Evolutionary conservation across 2,113 vertebrate genomes (phyloP), one percentile per base, ranked within the genome.

Genomic region (Oceanodroma tethys): DNA sequence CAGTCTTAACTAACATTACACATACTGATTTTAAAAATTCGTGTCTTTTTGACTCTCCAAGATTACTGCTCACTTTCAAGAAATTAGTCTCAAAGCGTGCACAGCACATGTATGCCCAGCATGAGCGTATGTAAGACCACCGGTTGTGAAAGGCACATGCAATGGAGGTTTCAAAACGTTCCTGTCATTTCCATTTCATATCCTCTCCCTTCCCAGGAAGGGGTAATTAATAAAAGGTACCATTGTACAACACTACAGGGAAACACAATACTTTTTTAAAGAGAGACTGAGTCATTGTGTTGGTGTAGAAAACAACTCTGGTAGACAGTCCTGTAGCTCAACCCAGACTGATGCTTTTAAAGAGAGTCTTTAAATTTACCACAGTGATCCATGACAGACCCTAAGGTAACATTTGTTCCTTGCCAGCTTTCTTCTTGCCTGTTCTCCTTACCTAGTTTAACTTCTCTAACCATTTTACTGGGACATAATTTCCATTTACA

Each of bases 71-170:
- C 18, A 26, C 73, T 66, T 45, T 25, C 13, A 81, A 68, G 40
- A 66, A 70, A 53, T 9, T 6, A 25, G 26, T 45, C 36, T 50
- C 55, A 14, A 63, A 88, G 38, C 2, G 5, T 17, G 40, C 34
- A 8, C 16, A 65, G 53, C 40, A 48, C 3, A 0, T 6, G 6
- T 16, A n/a, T 14, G n/a, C 38, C 40, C 16, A 16, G 29, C 40
- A 18, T 6, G 10, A 93, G 52, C 12, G 18, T 0, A 38, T 3
- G 1, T 5, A 34, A 19, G 16, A 43, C 1, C 4, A 2, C 8
- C 40, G 68, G 56, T 3, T n/a, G 20, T 20, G 73, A 86, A 52
- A 83, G 40, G 8, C 5, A 79, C 26, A 5, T 7, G 27, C 38
- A 50, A 8, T 2, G 9, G 13, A 55, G 15, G 16, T 48, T 85